Conservation (phyloP, 2,797 vertebrate species). For the Austrolebias charrua region DNA sequence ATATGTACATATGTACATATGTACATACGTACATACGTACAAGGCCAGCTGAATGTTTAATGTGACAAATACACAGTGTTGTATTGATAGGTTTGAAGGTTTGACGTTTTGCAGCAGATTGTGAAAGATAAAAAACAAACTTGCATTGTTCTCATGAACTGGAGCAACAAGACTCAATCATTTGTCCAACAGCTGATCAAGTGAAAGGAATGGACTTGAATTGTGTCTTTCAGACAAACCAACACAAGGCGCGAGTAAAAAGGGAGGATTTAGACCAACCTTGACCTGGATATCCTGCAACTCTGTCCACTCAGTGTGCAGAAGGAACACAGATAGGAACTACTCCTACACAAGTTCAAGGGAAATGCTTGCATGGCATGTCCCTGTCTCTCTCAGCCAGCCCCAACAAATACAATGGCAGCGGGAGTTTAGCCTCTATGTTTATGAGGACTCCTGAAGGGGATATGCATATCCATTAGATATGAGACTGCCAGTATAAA, state of each 20-base stretch:
- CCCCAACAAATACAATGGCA: conserved; percentile 48
- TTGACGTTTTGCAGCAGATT: conserved; percentile 15
- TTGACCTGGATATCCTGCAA: conserved; percentile 74
- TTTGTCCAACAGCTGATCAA: conserved; percentile 19
- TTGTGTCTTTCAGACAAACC: conserved; percentile 23
- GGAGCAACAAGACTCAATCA: conserved; percentile 15
- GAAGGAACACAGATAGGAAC: conserved; percentile 53
- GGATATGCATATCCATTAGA: conserved; percentile 69
- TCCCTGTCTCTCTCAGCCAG: conserved; percentile 47
- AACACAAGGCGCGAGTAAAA: conserved; percentile 39
- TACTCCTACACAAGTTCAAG: conserved; percentile 55
- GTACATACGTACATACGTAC: too few species aligned
- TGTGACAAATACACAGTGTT: conserved; percentile 18
- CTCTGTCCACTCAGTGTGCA: conserved; percentile 60
- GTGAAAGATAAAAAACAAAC: conserved; percentile 11
- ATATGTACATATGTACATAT: too few species aligned
- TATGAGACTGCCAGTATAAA: conserved; percentile 48
- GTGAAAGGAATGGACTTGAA: conserved; percentile 4
- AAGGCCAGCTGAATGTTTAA: conserved; percentile 37
- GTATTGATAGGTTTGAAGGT: conserved; percentile 28
- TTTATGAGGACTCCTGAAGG: conserved; percentile 67
- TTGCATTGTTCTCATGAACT: conserved; percentile 24
- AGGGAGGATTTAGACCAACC: conserved; percentile 56
- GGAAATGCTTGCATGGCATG: conserved; percentile 55
- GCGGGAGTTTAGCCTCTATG: conserved; percentile 53